phyloP scores from a whole-genome alignment of 2,797 vertebrate genomes.

The Myotis planiceps region DNA sequence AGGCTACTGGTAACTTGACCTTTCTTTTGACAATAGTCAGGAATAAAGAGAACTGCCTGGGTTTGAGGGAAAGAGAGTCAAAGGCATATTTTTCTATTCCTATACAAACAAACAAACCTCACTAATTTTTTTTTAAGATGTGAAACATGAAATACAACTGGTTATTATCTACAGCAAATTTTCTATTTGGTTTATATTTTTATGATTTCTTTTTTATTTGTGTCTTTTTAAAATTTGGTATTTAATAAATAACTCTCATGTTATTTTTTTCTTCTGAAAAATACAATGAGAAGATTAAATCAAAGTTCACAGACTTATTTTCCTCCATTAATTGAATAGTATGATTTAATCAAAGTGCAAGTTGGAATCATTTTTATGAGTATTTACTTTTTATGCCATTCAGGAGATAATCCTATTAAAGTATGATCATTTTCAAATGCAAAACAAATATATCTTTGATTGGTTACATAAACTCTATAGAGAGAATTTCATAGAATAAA shows the following conservation, averaged over 20 bases:
- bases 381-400: slow-evolving; percentile 64
- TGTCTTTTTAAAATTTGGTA: neutral
- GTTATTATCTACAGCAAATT: neutral
- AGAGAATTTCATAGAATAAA: slow-evolving; percentile 58
- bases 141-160: neutral
- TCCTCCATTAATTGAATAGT: slow-evolving; percentile 36
- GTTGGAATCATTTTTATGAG: slow-evolving; percentile 46
- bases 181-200: neutral
- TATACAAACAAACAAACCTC: neutral
- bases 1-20: neutral
- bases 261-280: neutral
- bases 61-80: neutral
- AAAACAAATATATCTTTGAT: slow-evolving; percentile 56
- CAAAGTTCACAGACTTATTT: neutral
- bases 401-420: neutral
- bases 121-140: neutral
- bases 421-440: slow-evolving; percentile 65
- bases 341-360: slow-evolving; percentile 38
- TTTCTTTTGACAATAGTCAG: neutral
- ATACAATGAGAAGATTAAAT: neutral
- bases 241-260: neutral
- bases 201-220: neutral
- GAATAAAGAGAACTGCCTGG: neutral
- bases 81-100: neutral
- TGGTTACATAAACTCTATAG: neutral